phyloP scores from a whole-genome alignment of 1,140 invertebrate genomes.

The Riptortus pedestris region DNA sequence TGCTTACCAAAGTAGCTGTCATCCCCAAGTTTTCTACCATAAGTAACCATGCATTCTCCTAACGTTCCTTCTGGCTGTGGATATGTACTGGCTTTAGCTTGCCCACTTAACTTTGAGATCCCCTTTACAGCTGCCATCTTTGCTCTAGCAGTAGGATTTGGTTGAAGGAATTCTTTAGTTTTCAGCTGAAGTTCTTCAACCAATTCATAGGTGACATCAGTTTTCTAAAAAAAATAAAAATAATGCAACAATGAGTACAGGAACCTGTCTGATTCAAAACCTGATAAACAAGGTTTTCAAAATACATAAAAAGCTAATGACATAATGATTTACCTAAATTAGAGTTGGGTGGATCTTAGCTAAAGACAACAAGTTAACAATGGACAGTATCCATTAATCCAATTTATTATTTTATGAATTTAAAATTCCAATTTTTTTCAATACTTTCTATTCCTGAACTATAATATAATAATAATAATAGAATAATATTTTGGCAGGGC shows the following conservation, averaged over 20 bases:
- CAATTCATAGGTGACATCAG: slow-evolving; percentile 87
- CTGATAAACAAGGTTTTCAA: neutral
- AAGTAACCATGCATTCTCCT: slow-evolving; percentile 91
- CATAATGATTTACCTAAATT: no score
- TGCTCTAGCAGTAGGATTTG: slow-evolving; percentile 89
- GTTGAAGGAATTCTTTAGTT: slow-evolving; percentile 98
- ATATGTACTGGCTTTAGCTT: slow-evolving; percentile 85
- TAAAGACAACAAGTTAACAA: no score
- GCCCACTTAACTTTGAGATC: slow-evolving; percentile 76
- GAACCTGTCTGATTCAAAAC: neutral
- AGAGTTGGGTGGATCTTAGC: no score
- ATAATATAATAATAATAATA: no score
- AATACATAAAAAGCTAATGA: no score
- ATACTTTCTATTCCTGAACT: no score
- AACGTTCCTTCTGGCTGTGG: slow-evolving; percentile 96
- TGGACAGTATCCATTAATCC: no score
- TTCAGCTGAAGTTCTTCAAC: slow-evolving; percentile 91
- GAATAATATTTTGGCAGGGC: no score
- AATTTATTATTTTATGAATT: no score
- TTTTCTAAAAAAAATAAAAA: slow-evolving; percentile 57
- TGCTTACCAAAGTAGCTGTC: slow-evolving; percentile 77
- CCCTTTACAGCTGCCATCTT: slow-evolving; percentile 93
- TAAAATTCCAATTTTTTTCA: no score
- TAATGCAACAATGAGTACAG: neutral
- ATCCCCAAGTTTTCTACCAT: slow-evolving; percentile 91